Base-by-base conservation (phyloP, 1,140 invertebrate species). In the Pogonomyrmex barbatus region DNA sequence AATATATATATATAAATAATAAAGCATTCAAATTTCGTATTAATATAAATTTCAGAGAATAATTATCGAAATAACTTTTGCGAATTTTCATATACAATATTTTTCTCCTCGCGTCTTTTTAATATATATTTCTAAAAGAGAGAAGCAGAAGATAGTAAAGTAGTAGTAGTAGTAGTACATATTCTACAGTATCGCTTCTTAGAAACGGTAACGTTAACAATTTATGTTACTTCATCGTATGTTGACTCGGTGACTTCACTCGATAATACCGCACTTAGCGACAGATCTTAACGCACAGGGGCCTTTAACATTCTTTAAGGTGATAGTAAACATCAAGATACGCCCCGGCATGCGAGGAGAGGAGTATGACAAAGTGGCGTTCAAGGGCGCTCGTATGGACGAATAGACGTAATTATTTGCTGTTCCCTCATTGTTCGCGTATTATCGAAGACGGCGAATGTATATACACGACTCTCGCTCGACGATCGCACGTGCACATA, bases 361-460 rank as follows among this genome's bases (percentile, higher is more conserved):
- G 56, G 50, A 73, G 24, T 24, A 24, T 17, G 67, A 12, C 12
- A 33, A 62, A 83, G 68, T 83, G 79, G 42, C 54, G 12, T 50
- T 75, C 68, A 75, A 73, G 79, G 79, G 47, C 54, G 68, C 68
- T 67, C 36, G 5, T 52, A 10, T 54, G 4, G 3, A 81, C 78
- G 78, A 81, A 70, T 47, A 70, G n/a, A 45, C 50, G 68, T 83
- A 73, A 83, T 75, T 83, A 83, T 83, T 83, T 58, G 42, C 79
- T 12, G 68, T 83, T 83, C 54, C 45, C 33, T 62, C 79, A 83
- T 83, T 83, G 79, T 75, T 60, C 79, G 54, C 68, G 42, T 42
- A 83, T 83, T 83, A 83, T 83, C 68, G 42, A 83, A 63, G 58
- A 79, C 60, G 58, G n/a, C 45, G 58, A 70, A 50, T 33, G 63